Base-by-base conservation (phyloP, 35 echinoderm and acorn worm genomes). In the Apostichopus japonicus region DNA sequence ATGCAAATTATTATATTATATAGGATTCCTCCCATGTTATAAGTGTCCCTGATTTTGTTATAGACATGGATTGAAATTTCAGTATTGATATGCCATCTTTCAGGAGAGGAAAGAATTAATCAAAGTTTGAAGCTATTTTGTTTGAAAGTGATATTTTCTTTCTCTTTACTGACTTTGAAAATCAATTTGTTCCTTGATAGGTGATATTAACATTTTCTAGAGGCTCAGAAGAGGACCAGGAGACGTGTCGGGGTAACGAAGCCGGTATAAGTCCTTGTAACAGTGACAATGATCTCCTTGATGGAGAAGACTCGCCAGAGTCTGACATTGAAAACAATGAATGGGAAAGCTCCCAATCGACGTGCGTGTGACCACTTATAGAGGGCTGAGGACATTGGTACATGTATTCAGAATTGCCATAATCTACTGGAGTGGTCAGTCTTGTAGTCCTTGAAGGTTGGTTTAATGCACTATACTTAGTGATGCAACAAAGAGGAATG, bases 321-420 rank as follows among this genome's bases (percentile, higher is more conserved):
- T 91, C 90, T 25, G 90, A 91, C 77, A 78, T 91, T 23, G 90
- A 91, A 22, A 79, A 91, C 90, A 79, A 77, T 58, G 90, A 91
- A 33, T 91, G 90, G 90, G 90, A 91, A 6, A 91, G 16, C 17
- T 24, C 44, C 24, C 33, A 91, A 72, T 78, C 90, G 0, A 91
- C 90, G 22, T 58, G 54, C 27, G 90, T 91, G 53, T 91, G 90
- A 91, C 77, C 71, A 23, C 71, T 75, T 19, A 7, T 23, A 17
- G 70, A 21, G 71, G 16, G 6, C 71, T 3, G 71, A 75, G 71
- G 71, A 75, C 71, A 15, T 7, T 75, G 71, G 71, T 21, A 75
- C 71, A n/a, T 75, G 71, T 75, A 75, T 75, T 75, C 71, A 75
- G 15, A 75, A 75, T 21, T 19, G 7, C 71, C 71, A 21, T 75